Evolutionary conservation across 2,113 vertebrate genomes (phyloP).

Genomic region (Drymodes brunneopygia): DNA sequence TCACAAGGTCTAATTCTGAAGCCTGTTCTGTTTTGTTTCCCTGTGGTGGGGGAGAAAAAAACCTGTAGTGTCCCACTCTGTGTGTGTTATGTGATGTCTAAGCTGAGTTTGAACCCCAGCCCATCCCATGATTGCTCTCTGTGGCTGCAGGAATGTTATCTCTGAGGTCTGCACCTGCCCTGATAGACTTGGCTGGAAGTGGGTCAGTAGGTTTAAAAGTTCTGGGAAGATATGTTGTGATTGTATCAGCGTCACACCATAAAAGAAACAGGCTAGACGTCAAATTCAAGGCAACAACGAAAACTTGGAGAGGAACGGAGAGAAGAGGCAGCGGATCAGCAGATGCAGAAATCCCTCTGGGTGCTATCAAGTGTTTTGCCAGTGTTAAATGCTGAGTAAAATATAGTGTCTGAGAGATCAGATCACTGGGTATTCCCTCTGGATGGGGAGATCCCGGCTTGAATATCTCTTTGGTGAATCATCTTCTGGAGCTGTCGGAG

Average conservation of each 20-base stretch:
- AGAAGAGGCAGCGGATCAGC: neutral
- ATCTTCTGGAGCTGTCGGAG: neutral
- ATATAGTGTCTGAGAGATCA: slow-evolving; percentile 15
- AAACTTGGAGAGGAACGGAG: slow-evolving; percentile 36
- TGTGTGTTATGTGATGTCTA: neutral
- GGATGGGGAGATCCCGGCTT: neutral
- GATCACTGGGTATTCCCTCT: slow-evolving; percentile 40
- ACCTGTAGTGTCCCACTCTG: neutral
- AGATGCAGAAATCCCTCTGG: slow-evolving; percentile 33
- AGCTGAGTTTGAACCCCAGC: neutral
- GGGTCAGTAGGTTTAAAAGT: slow-evolving; percentile 55
- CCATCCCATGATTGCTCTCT: neutral
- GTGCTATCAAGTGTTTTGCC: slow-evolving; percentile 32
- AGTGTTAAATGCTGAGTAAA: slow-evolving; percentile 32
- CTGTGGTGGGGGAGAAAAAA: neutral
- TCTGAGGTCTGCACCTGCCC: slow-evolving; percentile 24
- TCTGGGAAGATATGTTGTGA: neutral
- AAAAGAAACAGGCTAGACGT: slow-evolving; percentile 1
- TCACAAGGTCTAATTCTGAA: neutral
- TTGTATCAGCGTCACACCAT: neutral
- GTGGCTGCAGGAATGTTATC: slow-evolving; percentile 29
- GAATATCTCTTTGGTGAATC: slow-evolving; percentile 17
- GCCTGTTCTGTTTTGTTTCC: neutral
- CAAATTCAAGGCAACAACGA: slow-evolving; percentile 22
- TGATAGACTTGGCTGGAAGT: slow-evolving; percentile 33